A percentile compares a stretch with the other conserved stretches of the same genome.
Conservation (phyloP, 1,140 invertebrate species). For the Aricia agestis region DNA sequence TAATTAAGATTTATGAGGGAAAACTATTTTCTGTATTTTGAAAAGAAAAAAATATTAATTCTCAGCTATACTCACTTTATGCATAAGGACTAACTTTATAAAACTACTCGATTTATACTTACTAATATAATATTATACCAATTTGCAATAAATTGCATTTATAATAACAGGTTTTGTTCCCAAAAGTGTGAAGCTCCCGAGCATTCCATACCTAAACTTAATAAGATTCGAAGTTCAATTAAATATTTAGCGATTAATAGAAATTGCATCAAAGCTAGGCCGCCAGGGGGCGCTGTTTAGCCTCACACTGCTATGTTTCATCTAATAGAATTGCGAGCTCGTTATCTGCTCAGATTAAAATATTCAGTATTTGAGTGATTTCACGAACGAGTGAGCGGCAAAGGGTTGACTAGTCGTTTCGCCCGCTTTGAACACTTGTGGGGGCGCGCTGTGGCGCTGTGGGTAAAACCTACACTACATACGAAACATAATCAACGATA, state of each 20-base stretch:
- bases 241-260: conserved; percentile 1
- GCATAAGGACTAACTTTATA: too few relatives aligned
- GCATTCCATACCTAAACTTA: neutral
- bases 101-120: too few relatives aligned
- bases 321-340: conserved; percentile 75
- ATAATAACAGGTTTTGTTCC: too few relatives aligned
- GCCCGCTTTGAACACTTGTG: conserved; percentile 71
- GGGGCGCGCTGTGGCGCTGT: conserved; percentile 47
- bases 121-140: too few relatives aligned
- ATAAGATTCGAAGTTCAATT: neutral
- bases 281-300: conserved; percentile 51
- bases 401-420: conserved; percentile 74
- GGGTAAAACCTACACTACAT: conserved; percentile 55
- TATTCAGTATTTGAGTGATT: conserved; percentile 76
- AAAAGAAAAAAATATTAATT: too few relatives aligned
- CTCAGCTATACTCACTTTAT: too few relatives aligned
- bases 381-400: conserved; percentile 73
- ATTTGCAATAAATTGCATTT: too few relatives aligned
- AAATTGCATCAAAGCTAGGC: conserved; percentile 31
- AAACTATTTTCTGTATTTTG: too few relatives aligned
- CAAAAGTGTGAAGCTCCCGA: neutral
- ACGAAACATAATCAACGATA: conserved; percentile 41
- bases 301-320: conserved; percentile 70
- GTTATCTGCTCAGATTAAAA: conserved; percentile 76
- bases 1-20: too few relatives aligned